Conservation (phyloP, 2,113 vertebrate species). For the Halcyon malimbica region DNA sequence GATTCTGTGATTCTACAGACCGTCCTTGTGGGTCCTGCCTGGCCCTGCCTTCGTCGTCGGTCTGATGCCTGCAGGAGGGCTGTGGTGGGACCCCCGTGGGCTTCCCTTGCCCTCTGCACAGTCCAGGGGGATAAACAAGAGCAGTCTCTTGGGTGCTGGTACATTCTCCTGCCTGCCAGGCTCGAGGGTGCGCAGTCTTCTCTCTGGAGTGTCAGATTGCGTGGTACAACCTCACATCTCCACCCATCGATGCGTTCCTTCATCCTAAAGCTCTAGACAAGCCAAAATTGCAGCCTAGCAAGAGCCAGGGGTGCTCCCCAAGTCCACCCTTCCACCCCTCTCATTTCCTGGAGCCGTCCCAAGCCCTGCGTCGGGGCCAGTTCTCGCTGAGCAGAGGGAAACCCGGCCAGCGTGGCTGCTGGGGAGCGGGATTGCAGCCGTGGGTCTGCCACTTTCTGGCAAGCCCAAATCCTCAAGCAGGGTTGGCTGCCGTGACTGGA, state of each 20-base stretch:
- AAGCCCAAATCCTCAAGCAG: neutral
- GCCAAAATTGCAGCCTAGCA: accelerated
- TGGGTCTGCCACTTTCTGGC: neutral
- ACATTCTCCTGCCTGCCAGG: accelerated
- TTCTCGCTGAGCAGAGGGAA: accelerated
- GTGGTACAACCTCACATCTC: neutral
- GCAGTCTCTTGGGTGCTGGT: neutral
- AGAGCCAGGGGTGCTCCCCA: neutral
- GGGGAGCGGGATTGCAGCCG: accelerated
- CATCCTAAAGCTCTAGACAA: neutral
- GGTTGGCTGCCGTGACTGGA: neutral
- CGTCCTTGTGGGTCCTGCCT: neutral
- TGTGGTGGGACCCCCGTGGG: neutral
- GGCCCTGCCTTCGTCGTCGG: neutral
- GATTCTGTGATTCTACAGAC: neutral
- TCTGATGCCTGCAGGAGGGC: neutral
- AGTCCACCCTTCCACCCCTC: neutral
- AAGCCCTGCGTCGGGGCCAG: accelerated
- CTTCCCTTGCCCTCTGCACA: accelerated
- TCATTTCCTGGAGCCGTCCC: accelerated
- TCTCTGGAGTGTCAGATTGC: accelerated
- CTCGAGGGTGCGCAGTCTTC: accelerated
- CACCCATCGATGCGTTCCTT: accelerated
- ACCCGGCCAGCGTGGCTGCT: neutral
- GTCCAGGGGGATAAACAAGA: neutral